Evolutionary conservation across 2,113 vertebrate species (phyloP).

Genomic region (Neolamprologus devosi): DNA sequence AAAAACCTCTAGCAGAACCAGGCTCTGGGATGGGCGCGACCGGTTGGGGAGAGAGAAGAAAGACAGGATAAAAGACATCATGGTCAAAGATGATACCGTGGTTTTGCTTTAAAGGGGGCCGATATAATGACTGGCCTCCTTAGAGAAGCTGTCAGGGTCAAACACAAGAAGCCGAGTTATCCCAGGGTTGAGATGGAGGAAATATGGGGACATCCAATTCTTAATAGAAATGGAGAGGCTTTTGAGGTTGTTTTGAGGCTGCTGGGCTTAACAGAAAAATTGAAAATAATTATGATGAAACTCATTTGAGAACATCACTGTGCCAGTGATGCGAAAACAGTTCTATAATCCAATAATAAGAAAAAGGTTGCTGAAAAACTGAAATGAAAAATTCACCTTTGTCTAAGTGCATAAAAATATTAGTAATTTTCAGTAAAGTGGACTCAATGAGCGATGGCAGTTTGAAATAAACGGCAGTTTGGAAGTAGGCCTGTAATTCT

Average conservation of each 20-base stretch:
- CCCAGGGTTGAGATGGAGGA: background rate
- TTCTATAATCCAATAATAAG: background rate
- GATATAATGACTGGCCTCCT: background rate
- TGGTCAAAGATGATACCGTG: accelerated
- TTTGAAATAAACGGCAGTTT: background rate
- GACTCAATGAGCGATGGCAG: background rate
- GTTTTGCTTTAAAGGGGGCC: background rate
- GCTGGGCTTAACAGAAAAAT: background rate
- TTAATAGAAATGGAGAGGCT: background rate
- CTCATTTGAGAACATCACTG: background rate
- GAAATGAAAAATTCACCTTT: background rate
- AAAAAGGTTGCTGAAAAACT: background rate
- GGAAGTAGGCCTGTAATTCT: background rate
- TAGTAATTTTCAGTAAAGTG: background rate
- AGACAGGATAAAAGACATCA: background rate
- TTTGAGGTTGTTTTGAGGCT: background rate
- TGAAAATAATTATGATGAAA: background rate
- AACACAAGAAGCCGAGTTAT: background rate
- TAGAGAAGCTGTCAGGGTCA: background rate
- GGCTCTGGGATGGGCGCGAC: accelerated
- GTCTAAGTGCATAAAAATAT: background rate
- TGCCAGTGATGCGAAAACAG: background rate
- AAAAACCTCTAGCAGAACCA: accelerated
- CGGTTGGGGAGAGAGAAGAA: background rate
- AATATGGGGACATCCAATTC: background rate